These are phyloP conservation scores for Axis porcinus DNA, from an alignment of 2,113 vertebrate genomes.

Conservation along the genomic window DNA sequence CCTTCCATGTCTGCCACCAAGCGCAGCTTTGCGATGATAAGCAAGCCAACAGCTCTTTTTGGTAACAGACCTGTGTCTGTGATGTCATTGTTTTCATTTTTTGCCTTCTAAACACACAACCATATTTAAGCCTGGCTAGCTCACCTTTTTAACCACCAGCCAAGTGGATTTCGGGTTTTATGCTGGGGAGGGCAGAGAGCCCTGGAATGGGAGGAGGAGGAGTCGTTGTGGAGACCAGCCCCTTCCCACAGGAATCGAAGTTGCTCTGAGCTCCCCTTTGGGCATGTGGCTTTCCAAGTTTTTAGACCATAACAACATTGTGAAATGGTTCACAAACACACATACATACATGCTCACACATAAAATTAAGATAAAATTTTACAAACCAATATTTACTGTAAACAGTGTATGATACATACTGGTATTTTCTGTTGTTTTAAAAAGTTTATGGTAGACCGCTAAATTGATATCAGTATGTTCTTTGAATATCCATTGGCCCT, in stretches of 20 bases:
- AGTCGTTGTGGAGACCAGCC: background rate
- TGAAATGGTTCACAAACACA: background rate
- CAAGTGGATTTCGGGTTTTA: background rate
- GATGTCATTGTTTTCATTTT: background rate
- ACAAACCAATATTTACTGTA: background rate
- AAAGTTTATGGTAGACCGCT: background rate
- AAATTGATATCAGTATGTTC: background rate
- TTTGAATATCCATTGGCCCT: background rate
- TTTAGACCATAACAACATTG: background rate
- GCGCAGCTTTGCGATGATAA: background rate
- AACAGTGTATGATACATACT: background rate
- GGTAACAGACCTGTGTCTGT: background rate
- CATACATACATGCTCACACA: too few species aligned
- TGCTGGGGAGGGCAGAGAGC: background rate
- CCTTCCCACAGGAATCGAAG: background rate
- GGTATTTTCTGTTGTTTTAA: background rate
- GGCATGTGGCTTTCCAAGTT: background rate
- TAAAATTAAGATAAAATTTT: background rate
- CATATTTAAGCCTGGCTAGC: background rate
- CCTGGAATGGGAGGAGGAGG: background rate
- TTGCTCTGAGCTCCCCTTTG: background rate
- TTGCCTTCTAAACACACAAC: background rate
- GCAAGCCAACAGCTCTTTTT: background rate
- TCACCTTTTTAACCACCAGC: background rate
- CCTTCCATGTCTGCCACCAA: rapidly evolving